These are phyloP conservation scores for Hippasteria phrygiana DNA, from an alignment of 53 echinoderm and acorn worm species.

Conservation along the genomic window DNA sequence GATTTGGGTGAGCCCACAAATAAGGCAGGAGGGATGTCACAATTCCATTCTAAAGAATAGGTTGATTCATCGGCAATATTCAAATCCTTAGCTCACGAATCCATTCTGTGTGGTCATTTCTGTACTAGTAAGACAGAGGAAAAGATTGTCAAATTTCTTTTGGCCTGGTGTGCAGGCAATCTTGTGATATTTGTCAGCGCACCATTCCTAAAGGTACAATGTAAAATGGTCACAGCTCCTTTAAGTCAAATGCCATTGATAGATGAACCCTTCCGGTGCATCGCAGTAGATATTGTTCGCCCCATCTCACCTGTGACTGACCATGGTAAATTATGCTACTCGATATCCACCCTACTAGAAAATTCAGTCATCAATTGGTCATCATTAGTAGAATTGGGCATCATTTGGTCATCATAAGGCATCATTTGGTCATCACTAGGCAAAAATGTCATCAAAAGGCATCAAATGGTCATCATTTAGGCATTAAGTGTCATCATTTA, in stretches of 20 bases:
- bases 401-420: no score
- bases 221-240: constrained; percentile 38
- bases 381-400: no score
- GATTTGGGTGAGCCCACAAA: background rate
- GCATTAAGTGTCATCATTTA: no score
- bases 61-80: constrained; percentile 42
- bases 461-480: no score
- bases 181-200: constrained; percentile 43
- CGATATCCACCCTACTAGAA: no score
- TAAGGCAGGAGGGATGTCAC: background rate
- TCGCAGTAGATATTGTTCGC: constrained; percentile 44
- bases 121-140: no score
- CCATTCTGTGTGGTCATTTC: constrained; percentile 14
- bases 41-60: constrained; percentile 28
- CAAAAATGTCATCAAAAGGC: no score
- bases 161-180: constrained; percentile 64
- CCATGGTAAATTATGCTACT: constrained; percentile 44
- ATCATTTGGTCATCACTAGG: no score
- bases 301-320: constrained; percentile 36
- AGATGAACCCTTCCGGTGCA: constrained; percentile 29
- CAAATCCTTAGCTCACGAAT: constrained; percentile 39
- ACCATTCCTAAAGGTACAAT: constrained; percentile 60
- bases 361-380: no score
- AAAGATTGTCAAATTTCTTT: constrained; percentile 39
- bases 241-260: constrained; percentile 52